Percentiles rank a stretch among this genome's conserved stretches.
Conservation (phyloP, 1,140 invertebrate genomes). For the Phymorhynchus buccinoides region DNA sequence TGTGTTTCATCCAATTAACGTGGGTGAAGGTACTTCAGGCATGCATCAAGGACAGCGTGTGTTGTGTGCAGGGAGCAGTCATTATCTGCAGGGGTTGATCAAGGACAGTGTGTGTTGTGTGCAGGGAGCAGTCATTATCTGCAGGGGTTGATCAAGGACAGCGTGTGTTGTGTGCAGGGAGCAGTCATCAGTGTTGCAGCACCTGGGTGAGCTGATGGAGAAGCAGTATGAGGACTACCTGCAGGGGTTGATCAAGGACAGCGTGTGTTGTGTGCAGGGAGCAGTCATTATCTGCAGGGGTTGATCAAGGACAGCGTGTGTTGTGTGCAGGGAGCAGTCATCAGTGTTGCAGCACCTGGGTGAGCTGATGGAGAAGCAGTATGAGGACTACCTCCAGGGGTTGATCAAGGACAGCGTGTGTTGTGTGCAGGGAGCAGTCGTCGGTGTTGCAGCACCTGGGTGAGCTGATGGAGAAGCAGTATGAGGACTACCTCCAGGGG, state of each 20-base stretch:
- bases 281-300: too few relatives aligned
- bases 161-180: constrained; percentile 35
- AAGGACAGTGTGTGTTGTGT: too few relatives aligned
- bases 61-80: too few relatives aligned
- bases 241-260: constrained; percentile 29
- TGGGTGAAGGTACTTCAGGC: too few relatives aligned
- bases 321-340: constrained; percentile 34
- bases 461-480: constrained; percentile 34
- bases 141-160: too few relatives aligned
- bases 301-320: too few relatives aligned
- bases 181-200: constrained; percentile 5
- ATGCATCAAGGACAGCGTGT: too few relatives aligned
- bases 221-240: constrained; percentile 44
- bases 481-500: constrained; percentile 40
- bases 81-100: too few relatives aligned
- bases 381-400: constrained; percentile 40
- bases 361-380: constrained; percentile 34
- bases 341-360: constrained; percentile 30
- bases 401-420: constrained; percentile 31
- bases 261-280: too few relatives aligned
- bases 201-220: constrained; percentile 38
- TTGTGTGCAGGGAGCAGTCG: constrained; percentile 33
- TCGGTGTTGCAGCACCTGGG: constrained; percentile 30
- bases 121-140: too few relatives aligned
- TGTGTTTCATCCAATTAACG: too few relatives aligned